A percentile compares a stretch with the other conserved stretches of the same genome.
phyloP scores from a whole-genome alignment of 2,888 invertebrate genomes.

The Erebia aethiops region DNA sequence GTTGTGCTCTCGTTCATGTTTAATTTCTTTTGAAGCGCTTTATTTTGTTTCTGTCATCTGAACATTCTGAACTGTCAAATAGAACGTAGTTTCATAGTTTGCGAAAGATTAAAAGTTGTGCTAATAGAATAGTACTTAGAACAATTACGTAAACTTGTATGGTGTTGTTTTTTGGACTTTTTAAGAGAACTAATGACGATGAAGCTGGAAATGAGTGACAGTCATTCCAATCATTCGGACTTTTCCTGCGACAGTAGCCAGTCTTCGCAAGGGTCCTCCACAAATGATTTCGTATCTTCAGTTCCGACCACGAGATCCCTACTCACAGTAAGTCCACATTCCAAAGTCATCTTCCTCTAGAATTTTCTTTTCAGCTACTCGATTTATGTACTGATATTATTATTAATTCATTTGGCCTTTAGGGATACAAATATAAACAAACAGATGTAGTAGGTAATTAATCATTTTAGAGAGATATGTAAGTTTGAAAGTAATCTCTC shows the following conservation, averaged over 20 bases:
- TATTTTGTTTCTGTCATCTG: conserved; percentile 64
- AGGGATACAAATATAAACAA: background rate
- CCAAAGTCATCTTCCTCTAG: conserved; percentile 7
- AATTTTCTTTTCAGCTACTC: background rate
- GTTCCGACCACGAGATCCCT: conserved; percentile 65
- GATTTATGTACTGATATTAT: background rate
- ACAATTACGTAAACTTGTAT: conserved; percentile 56
- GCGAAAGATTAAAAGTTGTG: conserved; percentile 42
- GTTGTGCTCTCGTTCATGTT: conserved; percentile 67
- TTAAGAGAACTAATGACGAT: conserved; percentile 74
- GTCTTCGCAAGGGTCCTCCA: conserved; percentile 82
- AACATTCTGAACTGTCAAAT: conserved; percentile 61
- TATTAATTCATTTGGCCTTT: too few species aligned
- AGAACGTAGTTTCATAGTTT: conserved; percentile 40
- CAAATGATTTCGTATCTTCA: conserved; percentile 72
- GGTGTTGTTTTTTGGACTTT: conserved; percentile 49
- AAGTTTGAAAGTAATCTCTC: too few species aligned
- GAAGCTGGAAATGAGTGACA: conserved; percentile 85
- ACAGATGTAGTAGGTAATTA: background rate
- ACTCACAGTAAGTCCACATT: conserved; percentile 63
- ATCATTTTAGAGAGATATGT: background rate
- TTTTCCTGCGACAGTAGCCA: conserved; percentile 83
- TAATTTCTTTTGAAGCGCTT: conserved; percentile 61
- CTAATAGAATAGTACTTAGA: conserved; percentile 33
- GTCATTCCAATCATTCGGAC: conserved; percentile 84